A percentile compares a stretch with the other conserved stretches of the same genome.
Evolutionary conservation across 2,888 invertebrate species (phyloP).

Genomic region (Agrotis ipsilon): DNA sequence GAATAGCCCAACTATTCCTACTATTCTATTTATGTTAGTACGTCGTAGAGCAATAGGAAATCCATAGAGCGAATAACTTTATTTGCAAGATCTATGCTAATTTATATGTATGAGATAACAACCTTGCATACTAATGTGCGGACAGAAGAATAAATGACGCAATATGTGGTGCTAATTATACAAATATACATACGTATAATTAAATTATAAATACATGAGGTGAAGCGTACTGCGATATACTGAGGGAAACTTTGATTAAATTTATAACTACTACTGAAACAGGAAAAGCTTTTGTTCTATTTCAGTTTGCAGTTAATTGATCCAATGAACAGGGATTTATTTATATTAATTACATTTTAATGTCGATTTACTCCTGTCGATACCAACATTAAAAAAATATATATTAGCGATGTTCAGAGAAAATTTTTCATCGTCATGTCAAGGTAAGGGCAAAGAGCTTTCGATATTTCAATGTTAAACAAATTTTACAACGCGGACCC

Average conservation of each 20-base stretch:
- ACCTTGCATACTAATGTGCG: slow-evolving; percentile 46
- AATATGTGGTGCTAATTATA: slow-evolving; percentile 41
- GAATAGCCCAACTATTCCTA: background rate
- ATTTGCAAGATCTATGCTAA: slow-evolving; percentile 41
- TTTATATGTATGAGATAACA: slow-evolving; percentile 44
- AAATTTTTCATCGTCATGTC: slow-evolving; percentile 4
- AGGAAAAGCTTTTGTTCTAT: background rate
- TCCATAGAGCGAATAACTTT: slow-evolving; percentile 12
- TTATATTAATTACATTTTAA: background rate
- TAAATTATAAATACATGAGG: slow-evolving; percentile 18
- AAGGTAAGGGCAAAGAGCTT: slow-evolving; percentile 23
- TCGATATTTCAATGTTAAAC: slow-evolving; percentile 57
- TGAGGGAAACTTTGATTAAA: background rate
- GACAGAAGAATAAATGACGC: slow-evolving; percentile 45
- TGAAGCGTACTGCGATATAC: background rate
- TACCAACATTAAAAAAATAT: slow-evolving; percentile 5
- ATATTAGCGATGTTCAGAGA: background rate
- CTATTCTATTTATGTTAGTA: background rate
- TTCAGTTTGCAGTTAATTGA: background rate
- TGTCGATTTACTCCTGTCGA: background rate
- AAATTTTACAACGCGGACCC: slow-evolving; percentile 40
- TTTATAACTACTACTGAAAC: background rate
- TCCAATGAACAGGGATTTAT: background rate
- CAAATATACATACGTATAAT: slow-evolving; percentile 29
- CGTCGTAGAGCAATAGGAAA: slow-evolving; percentile 20